Evolutionary conservation across 2,797 vertebrate species (phyloP).

Genomic region (Pseudocheirus occidentalis): DNA sequence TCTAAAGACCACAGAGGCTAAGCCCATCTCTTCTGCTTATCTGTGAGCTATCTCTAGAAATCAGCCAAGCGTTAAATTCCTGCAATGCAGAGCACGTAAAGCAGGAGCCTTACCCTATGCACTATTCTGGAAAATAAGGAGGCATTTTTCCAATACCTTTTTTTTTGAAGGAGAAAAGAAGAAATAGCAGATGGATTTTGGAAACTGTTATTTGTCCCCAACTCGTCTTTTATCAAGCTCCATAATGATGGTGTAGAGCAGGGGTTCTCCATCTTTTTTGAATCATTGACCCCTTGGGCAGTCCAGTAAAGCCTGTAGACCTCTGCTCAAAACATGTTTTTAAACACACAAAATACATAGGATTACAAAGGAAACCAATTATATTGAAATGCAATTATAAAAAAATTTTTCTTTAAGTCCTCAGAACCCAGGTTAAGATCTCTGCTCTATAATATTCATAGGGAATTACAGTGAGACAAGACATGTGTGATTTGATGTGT

Average conservation of each 20-base stretch:
- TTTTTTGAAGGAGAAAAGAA: not conserved
- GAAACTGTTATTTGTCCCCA: not conserved
- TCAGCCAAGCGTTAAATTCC: not conserved
- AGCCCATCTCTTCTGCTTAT: too few relatives aligned
- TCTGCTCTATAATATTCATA: not conserved
- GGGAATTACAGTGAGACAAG: not conserved
- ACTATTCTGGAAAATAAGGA: not conserved
- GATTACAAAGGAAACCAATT: not conserved
- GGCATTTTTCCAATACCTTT: not conserved
- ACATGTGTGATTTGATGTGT: not conserved
- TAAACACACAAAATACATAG: not conserved
- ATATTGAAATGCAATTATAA: not conserved
- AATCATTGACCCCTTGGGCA: not conserved
- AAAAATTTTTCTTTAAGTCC: not conserved
- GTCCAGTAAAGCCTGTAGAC: not conserved
- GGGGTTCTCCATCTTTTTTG: not conserved
- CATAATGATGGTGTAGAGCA: not conserved
- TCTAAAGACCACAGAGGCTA: not conserved
- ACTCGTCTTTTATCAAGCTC: constrained; percentile 1
- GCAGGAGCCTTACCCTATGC: too few relatives aligned
- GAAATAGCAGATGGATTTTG: not conserved
- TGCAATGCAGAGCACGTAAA: not conserved
- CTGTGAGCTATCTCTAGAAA: not conserved
- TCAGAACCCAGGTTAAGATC: not conserved
- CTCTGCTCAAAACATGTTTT: not conserved